Evolutionary conservation across 2,797 vertebrate genomes (phyloP).

Genomic region (Eupleurogrammus muticus): DNA sequence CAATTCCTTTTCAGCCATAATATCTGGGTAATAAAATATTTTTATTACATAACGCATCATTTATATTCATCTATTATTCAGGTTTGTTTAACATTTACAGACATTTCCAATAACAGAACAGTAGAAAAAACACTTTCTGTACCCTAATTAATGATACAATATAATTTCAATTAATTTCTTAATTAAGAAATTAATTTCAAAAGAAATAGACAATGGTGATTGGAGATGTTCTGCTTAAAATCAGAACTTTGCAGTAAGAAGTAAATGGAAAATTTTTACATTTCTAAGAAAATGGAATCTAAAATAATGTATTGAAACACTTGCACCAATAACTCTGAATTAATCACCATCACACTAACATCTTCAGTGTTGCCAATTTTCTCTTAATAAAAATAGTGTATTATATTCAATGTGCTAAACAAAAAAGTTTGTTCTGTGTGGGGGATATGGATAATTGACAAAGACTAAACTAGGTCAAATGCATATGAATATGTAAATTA

Average conservation of each 20-base stretch:
- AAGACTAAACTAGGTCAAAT: slow-evolving; percentile 37
- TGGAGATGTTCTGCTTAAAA: slow-evolving; percentile 18
- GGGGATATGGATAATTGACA: slow-evolving; percentile 19
- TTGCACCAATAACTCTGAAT: no score
- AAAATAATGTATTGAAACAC: slow-evolving; percentile 20
- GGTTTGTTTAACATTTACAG: slow-evolving; percentile 20
- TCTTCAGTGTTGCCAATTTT: not conserved
- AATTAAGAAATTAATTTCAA: slow-evolving; percentile 27
- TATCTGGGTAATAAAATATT: slow-evolving; percentile 29
- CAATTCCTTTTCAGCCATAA: slow-evolving; percentile 17
- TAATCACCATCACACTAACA: no score
- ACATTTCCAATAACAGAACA: slow-evolving; percentile 16
- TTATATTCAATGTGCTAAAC: not conserved
- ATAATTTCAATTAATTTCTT: slow-evolving; percentile 32
- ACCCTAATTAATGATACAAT: slow-evolving; percentile 44
- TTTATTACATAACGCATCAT: slow-evolving; percentile 27
- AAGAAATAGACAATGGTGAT: slow-evolving; percentile 23
- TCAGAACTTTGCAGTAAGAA: slow-evolving; percentile 6
- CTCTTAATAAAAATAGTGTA: slow-evolving; percentile 2
- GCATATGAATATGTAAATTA: slow-evolving; percentile 54
- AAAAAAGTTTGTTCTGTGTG: not conserved
- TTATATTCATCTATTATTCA: slow-evolving; percentile 13
- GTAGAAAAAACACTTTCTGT: slow-evolving; percentile 27
- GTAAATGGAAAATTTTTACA: slow-evolving; percentile 13
- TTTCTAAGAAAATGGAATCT: slow-evolving; percentile 24